These are phyloP conservation scores for Brenthis daphne DNA, from an alignment of 2,888 invertebrate genomes.

Conservation along the genomic window DNA sequence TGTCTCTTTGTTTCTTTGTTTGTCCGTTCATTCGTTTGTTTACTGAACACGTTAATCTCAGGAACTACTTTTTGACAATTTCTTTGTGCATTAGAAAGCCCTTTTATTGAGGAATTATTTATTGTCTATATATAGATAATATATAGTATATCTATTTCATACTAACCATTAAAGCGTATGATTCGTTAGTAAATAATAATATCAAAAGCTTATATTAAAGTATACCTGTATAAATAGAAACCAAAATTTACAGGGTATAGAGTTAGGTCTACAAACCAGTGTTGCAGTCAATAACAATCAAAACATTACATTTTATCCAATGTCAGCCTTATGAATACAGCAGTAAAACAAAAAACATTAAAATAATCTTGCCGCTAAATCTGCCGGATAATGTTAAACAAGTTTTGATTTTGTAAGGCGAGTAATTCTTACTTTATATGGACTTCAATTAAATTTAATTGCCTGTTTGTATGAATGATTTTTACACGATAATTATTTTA, in stretches of 20 bases:
- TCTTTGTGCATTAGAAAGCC: too few relatives aligned
- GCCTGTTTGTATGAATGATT: slow-evolving; percentile 21
- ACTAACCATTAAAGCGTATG: too few relatives aligned
- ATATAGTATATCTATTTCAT: too few relatives aligned
- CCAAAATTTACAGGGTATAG: not conserved
- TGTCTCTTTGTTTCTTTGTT: too few relatives aligned
- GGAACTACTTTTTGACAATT: too few relatives aligned
- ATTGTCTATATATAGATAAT: too few relatives aligned
- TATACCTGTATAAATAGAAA: not conserved
- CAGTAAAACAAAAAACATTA: slow-evolving; percentile 22
- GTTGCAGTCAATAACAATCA: slow-evolving; percentile 8
- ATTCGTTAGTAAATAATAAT: too few relatives aligned
- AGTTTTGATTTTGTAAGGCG: slow-evolving; percentile 16
- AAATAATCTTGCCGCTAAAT: slow-evolving; percentile 20
- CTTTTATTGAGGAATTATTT: too few relatives aligned
- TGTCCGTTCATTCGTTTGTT: too few relatives aligned
- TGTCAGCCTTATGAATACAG: slow-evolving; percentile 18
- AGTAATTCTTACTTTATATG: slow-evolving; percentile 18
- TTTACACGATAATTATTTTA: slow-evolving; percentile 17
- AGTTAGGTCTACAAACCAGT: not conserved
- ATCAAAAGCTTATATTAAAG: too few relatives aligned
- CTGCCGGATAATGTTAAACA: slow-evolving; percentile 22
- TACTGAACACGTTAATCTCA: too few relatives aligned
- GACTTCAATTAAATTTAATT: slow-evolving; percentile 24
- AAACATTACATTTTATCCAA: slow-evolving; percentile 24